A percentile compares a stretch with the other conserved stretches of the same genome.
phyloP scores from a whole-genome alignment of 2,797 vertebrate species.

The Schizothorax lantsangensis region DNA sequence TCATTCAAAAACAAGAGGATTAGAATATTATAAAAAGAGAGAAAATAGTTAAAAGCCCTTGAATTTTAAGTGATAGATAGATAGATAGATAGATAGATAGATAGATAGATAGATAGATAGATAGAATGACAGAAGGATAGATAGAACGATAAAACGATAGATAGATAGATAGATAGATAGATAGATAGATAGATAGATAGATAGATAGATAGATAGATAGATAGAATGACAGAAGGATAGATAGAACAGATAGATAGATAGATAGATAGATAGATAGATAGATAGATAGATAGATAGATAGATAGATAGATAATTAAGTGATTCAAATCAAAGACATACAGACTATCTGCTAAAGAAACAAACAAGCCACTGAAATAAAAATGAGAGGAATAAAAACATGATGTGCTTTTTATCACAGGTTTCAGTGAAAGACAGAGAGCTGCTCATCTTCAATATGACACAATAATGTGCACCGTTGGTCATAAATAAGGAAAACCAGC shows the following conservation, averaged over 20 bases:
- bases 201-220: neutral
- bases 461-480: neutral
- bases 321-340: no score
- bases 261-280: neutral
- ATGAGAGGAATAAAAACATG: no score
- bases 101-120: accelerated
- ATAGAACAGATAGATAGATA: neutral
- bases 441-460: neutral
- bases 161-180: neutral
- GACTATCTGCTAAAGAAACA: no score
- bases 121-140: no score
- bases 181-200: neutral
- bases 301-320: no score
- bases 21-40: neutral
- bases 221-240: neutral
- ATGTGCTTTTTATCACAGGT: no score
- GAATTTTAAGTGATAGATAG: neutral
- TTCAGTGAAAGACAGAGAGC: neutral
- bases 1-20: neutral
- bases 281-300: neutral
- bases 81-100: accelerated
- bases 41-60: neutral
- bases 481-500: neutral
- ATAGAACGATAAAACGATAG: neutral
- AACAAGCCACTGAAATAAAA: no score